Percentiles rank a stretch among this genome's conserved stretches.
These are phyloP conservation scores for Cheirogaleus major DNA, from an alignment of 2,797 vertebrate genomes.

Conservation along the genomic window DNA sequence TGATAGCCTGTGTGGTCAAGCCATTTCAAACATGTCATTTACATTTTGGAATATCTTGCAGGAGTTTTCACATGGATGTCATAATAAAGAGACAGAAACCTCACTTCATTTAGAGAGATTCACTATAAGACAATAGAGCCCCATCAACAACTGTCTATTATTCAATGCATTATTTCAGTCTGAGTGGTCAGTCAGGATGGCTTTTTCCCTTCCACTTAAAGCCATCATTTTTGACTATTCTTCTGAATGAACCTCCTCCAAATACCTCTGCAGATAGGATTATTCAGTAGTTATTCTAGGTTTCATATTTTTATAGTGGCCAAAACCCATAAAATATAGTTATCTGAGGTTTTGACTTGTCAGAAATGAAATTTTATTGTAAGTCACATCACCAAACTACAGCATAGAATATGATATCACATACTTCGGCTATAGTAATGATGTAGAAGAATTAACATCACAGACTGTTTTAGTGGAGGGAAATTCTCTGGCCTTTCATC, in stretches of 20 bases:
- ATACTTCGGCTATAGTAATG: background rate
- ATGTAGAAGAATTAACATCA: background rate
- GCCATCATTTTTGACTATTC: background rate
- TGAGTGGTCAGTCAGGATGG: background rate
- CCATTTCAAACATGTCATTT: background rate
- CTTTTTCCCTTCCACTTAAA: background rate
- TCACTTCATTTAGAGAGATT: background rate
- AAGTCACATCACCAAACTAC: background rate
- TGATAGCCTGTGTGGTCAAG: background rate
- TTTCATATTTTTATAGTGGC: background rate
- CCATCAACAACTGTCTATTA: background rate
- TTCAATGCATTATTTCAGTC: background rate
- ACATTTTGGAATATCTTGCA: background rate
- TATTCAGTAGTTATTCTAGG: background rate
- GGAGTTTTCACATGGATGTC: background rate
- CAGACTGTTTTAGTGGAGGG: background rate
- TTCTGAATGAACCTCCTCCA: background rate
- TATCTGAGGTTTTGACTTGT: background rate
- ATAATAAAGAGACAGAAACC: background rate
- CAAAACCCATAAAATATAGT: background rate
- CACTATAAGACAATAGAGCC: background rate
- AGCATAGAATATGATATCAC: background rate
- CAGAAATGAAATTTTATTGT: background rate
- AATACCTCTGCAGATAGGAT: background rate
- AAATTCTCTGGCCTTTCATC: background rate